Percentiles rank a stretch among this genome's conserved stretches.
phyloP scores from a whole-genome alignment of 2,797 vertebrate genomes.

The Sciurus vulgaris region DNA sequence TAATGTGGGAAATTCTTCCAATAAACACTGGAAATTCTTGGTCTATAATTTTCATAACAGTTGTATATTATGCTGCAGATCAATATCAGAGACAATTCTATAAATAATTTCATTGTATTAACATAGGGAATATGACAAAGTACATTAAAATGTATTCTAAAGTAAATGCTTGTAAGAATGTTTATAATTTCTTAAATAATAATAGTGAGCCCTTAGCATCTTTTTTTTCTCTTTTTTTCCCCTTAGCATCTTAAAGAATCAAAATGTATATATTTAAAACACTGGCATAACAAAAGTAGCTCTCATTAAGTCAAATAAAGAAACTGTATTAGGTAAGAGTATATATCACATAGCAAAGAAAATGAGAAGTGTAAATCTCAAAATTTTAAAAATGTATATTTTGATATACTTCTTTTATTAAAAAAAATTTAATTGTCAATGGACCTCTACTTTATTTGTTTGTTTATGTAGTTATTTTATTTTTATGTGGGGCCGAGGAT shows the following conservation, averaged over 20 bases:
- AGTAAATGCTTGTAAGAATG: not conserved
- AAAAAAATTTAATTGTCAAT: too few species aligned
- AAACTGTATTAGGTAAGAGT: not conserved
- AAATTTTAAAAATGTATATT: not conserved
- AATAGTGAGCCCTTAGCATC: not conserved
- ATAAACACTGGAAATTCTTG: not conserved
- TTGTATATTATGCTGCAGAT: not conserved
- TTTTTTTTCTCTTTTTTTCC: too few species aligned
- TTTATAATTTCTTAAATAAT: not conserved
- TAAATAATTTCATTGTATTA: slow-evolving; percentile 73
- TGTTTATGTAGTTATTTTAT: too few species aligned
- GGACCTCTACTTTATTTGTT: too few species aligned
- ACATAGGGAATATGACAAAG: slow-evolving; percentile 59
- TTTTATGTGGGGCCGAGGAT: too few species aligned
- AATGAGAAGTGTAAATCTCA: not conserved
- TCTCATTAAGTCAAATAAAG: not conserved
- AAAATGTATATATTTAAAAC: not conserved
- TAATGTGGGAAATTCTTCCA: not conserved
- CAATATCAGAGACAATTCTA: slow-evolving; percentile 17
- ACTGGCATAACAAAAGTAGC: not conserved
- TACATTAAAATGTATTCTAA: not conserved
- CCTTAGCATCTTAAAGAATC: not conserved
- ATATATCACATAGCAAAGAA: not conserved
- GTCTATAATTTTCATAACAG: not conserved
- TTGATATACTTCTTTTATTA: not conserved